Evolutionary conservation across 2,888 invertebrate genomes (phyloP), one percentile per base, ranked within the genome.

Genomic region (Elgonia sp.): DNA sequence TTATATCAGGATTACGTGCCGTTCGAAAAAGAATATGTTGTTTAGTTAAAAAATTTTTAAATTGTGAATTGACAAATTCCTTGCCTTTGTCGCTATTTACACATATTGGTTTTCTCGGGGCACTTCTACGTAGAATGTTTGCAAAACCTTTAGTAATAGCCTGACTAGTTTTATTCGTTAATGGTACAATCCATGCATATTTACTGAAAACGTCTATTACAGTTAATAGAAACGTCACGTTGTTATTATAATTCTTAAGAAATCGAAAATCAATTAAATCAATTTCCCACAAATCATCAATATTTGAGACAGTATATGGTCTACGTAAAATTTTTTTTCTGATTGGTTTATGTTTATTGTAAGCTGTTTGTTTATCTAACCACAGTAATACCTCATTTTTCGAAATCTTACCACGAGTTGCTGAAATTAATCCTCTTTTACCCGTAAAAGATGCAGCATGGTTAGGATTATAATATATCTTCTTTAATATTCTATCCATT

Each of bases 21-120:
- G 37, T 16, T 14, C 76, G 46, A 63, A 76, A 65, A 0, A n/a
- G 5, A 9, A 76, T 63, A 16, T 29, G 20, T 18, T 10, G 18
- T 39, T 50, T 65, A 29, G 63, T 63, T 50, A 77, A 65, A 39
- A 40, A 67, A 7, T 2, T 14, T 55, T 77, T 65, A 65, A 50
- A 76, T 4, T 18, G 14, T 0, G 29, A 0, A 42, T 50, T 62
- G 1, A 87, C 67, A 84, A 92, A 92, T 60, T 92, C 91, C 82
- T 88, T 90, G 0, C 92, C 91, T 55, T 82, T 86, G 55, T 92
- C 91, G 6, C 89, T 84, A 40, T 92, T 91, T 14, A 89, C 60
- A 29, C 12, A 65, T 6, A 89, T 73, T 0, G 88, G 89, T 7
- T 20, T 0, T 0, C 79, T 16, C n/a, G 60, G 69, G 3, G 16